Evolutionary conservation across 1,140 invertebrate genomes (phyloP).

Genomic region (Conopomorpha cramerella): DNA sequence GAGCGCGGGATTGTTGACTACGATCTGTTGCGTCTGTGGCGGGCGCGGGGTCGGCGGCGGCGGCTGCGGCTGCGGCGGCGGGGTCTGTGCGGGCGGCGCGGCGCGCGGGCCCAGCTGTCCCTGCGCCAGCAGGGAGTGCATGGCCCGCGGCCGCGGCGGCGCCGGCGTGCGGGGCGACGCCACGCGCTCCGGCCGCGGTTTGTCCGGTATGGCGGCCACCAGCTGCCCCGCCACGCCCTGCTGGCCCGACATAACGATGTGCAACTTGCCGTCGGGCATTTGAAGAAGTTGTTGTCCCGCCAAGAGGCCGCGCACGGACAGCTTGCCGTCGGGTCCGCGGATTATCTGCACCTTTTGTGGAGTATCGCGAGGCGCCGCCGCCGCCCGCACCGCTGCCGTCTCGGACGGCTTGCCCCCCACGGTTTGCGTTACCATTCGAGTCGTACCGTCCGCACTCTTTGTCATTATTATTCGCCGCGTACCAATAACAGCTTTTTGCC

Average conservation of each 20-base stretch:
- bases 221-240: conserved; percentile 34
- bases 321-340: conserved; percentile 85
- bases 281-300: conserved; percentile 93
- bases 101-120: conserved; percentile 22
- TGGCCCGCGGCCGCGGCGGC: conserved; percentile 15
- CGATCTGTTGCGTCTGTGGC: conserved; percentile 64
- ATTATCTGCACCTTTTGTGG: conserved; percentile 88
- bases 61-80: background rate
- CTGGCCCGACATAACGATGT: conserved; percentile 69
- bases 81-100: conserved; percentile 3
- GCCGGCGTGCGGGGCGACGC: conserved; percentile 2
- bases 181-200: conserved; percentile 10
- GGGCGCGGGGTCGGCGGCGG: conserved; percentile 22
- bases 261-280: conserved; percentile 91
- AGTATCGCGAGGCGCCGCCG: conserved; percentile 50
- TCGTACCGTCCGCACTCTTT: conserved; percentile 78
- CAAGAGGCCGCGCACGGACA: conserved; percentile 88
- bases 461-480: conserved; percentile 80
- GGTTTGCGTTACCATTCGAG: conserved; percentile 70
- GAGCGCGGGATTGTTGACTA: conserved; percentile 74
- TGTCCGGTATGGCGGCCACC: conserved; percentile 16
- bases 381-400: conserved; percentile 15
- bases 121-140: conserved; percentile 42
- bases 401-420: conserved; percentile 24
- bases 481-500: conserved; percentile 70